These are phyloP conservation scores for Cotesia chilonis DNA, from an alignment of 1,140 invertebrate species.

Conservation along the genomic window DNA sequence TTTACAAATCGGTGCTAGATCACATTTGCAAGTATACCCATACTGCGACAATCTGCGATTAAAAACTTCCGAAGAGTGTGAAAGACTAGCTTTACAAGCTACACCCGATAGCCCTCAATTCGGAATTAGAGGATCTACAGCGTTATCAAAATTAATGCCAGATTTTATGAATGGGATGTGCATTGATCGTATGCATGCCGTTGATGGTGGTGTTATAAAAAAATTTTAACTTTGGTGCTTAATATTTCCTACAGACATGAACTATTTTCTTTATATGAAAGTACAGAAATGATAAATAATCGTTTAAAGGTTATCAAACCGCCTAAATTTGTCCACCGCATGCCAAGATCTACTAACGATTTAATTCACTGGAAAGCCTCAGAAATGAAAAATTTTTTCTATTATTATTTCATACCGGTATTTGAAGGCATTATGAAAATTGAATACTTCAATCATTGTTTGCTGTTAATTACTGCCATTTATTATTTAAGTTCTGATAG, in stretches of 20 bases:
- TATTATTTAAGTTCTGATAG: conserved; percentile 3
- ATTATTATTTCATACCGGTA: conserved; percentile 40
- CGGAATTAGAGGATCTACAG: conserved; percentile 32
- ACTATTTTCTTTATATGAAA: conserved; percentile 26
- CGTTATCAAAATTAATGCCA: conserved; percentile 41
- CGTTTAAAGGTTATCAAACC: conserved; percentile 28
- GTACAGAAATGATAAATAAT: conserved; percentile 25
- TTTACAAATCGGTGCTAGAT: conserved; percentile 11
- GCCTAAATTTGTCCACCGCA: conserved; percentile 36
- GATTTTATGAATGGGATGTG: conserved; percentile 38
- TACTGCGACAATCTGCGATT: conserved; percentile 14
- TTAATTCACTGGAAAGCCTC: conserved; percentile 40
- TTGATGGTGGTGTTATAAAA: conserved; percentile 39
- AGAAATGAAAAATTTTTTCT: conserved; percentile 38
- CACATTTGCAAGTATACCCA: conserved; percentile 27
- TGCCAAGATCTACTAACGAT: conserved; percentile 29
- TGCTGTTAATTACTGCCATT: conserved; percentile 5
- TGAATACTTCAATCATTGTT: conserved; percentile 34
- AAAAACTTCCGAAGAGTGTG: conserved; percentile 18
- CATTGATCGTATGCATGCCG: conserved; percentile 40
- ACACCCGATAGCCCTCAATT: conserved; percentile 19
- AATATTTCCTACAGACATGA: conserved; percentile 14
- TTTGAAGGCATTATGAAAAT: conserved; percentile 39
- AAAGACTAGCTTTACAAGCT: background rate
- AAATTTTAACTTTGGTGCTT: conserved; percentile 34